A percentile compares a stretch with the other conserved stretches of the same genome.
Conservation (phyloP, 2,113 vertebrate species). For the Coracopsis vasa region DNA sequence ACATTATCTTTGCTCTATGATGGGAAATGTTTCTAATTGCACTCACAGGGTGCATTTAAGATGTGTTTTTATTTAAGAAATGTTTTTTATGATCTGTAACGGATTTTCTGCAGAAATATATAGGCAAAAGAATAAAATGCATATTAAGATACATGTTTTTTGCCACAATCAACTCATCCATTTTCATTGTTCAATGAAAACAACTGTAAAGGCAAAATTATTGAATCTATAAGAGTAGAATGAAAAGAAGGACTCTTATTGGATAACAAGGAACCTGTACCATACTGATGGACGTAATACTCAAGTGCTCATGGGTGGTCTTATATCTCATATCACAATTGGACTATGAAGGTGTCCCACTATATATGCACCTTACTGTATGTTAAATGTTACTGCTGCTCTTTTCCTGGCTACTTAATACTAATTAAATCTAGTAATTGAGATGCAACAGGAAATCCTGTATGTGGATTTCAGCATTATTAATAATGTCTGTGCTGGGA, state of each 20-base stretch:
- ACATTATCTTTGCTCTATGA: constrained; percentile 36
- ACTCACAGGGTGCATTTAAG: constrained; percentile 26
- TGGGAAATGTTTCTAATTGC: constrained; percentile 31
- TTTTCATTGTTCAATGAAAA: neutral
- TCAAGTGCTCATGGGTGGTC: neutral
- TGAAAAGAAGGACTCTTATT: neutral
- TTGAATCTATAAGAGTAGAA: neutral
- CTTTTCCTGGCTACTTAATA: neutral
- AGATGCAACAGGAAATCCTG: neutral
- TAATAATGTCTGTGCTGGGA: neutral
- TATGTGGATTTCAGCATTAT: neutral
- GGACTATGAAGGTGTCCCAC: neutral
- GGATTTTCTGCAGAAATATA: neutral
- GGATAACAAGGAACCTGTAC: neutral
- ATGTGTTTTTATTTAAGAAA: constrained; percentile 31
- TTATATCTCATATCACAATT: neutral
- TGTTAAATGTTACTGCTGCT: neutral
- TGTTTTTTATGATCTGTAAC: neutral
- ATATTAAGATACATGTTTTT: neutral
- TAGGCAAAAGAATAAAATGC: constrained; percentile 2
- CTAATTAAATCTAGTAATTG: neutral
- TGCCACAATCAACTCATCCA: neutral
- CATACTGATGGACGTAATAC: neutral
- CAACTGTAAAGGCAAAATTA: neutral
- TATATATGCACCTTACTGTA: neutral